A percentile compares a stretch with the other conserved stretches of the same genome.
These are phyloP conservation scores for Tetropium fuscum DNA, from an alignment of 2,888 invertebrate species.

Conservation along the genomic window DNA sequence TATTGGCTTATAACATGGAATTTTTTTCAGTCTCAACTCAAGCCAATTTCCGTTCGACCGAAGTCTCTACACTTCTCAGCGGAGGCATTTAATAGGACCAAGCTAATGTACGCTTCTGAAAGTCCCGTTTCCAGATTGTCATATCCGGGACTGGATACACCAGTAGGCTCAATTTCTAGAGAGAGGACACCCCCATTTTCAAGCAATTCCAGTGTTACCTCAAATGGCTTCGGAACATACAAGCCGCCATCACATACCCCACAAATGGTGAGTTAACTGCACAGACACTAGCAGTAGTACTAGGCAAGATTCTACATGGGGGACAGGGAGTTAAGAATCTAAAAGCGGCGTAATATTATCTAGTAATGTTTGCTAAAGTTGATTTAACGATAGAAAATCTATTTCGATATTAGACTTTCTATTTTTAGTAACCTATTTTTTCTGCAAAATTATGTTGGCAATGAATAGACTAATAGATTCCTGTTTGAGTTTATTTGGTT, in stretches of 20 bases:
- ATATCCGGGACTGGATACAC: slow-evolving; percentile 54
- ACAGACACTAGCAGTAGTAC: too few species aligned
- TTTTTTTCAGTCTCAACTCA: slow-evolving; percentile 48
- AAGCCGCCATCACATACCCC: slow-evolving; percentile 31
- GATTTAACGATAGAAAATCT: too few species aligned
- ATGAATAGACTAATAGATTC: too few species aligned
- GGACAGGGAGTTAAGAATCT: too few species aligned
- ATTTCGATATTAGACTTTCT: too few species aligned
- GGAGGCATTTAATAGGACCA: slow-evolving; percentile 56
- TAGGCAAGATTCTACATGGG: too few species aligned
- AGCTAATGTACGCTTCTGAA: slow-evolving; percentile 53
- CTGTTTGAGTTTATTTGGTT: too few species aligned
- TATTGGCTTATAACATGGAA: too few species aligned
- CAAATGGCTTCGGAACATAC: slow-evolving; percentile 57
- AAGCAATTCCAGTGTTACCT: slow-evolving; percentile 67
- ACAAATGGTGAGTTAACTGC: slow-evolving; percentile 37
- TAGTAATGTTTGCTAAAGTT: too few species aligned
- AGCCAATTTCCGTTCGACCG: slow-evolving; percentile 48
- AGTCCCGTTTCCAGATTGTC: slow-evolving; percentile 49
- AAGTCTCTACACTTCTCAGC: slow-evolving; percentile 55
- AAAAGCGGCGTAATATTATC: too few species aligned
- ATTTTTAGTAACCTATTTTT: too few species aligned
- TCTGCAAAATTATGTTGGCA: too few species aligned
- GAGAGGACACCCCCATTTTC: slow-evolving; percentile 65
- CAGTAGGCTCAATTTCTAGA: slow-evolving; percentile 63